phyloP scores from a whole-genome alignment of 2,888 invertebrate genomes.

The Lymantria monacha region DNA sequence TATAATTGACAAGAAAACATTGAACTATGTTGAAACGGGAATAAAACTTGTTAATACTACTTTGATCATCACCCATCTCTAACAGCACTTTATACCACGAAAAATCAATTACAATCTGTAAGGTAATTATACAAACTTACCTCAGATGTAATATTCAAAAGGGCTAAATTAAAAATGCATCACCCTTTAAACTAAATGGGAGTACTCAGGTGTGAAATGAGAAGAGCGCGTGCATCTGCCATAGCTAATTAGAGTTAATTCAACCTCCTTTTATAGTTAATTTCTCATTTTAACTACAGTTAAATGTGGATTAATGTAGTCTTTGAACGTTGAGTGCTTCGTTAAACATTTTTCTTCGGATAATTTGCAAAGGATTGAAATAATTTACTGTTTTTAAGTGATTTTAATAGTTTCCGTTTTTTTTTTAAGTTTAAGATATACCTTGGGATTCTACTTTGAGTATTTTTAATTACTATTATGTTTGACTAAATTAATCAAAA shows the following conservation, averaged over 20 bases:
- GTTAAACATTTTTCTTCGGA: conserved; percentile 32
- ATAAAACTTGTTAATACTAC: neutral
- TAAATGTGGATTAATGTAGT: conserved; percentile 33
- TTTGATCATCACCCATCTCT: neutral
- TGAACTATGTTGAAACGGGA: too few species aligned
- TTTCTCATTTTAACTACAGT: conserved; percentile 19
- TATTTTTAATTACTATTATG: too few species aligned
- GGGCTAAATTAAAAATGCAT: conserved; percentile 48
- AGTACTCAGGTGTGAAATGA: conserved; percentile 61
- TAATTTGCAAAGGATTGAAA: conserved; percentile 8
- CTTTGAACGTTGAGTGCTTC: conserved; percentile 44
- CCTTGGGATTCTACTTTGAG: too few species aligned
- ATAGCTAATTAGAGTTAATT: conserved; percentile 51
- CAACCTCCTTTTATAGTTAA: conserved; percentile 16
- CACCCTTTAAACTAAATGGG: conserved; percentile 40
- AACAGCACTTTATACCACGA: neutral
- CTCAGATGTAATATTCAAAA: conserved; percentile 1
- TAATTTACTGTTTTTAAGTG: too few species aligned
- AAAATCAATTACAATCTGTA: conserved; percentile 5
- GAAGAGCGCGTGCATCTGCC: conserved; percentile 56
- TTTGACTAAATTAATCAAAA: too few species aligned
- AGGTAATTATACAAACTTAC: conserved; percentile 5
- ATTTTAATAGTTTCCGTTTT: too few species aligned
- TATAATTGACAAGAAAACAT: too few species aligned
- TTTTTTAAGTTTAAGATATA: too few species aligned